Conservation (phyloP, 2,888 invertebrate genomes). For the Koerneria pararmatus region DNA sequence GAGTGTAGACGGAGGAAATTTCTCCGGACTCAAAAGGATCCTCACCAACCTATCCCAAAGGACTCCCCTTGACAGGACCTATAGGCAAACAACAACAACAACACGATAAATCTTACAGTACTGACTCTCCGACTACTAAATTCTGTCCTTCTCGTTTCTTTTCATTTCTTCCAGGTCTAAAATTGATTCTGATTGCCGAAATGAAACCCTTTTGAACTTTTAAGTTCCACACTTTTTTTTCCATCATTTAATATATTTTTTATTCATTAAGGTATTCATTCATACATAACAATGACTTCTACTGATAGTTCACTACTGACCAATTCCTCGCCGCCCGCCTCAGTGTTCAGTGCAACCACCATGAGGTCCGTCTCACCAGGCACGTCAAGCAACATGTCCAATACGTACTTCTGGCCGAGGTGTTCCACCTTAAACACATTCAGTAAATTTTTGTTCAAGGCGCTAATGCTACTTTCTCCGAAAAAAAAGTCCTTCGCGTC, state of each 20-base stretch:
- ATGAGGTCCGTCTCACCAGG: slow-evolving; percentile 40
- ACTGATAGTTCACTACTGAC: slow-evolving; percentile 24
- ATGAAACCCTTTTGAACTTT: not conserved
- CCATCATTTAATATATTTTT: no score
- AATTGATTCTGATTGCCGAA: no score
- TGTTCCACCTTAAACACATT: slow-evolving; percentile 26
- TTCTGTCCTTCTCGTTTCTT: not conserved
- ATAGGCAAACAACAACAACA: no score
- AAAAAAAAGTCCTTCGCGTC: no score
- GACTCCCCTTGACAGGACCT: no score
- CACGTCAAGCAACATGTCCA: slow-evolving; percentile 38
- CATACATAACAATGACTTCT: not conserved
- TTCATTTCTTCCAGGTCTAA: not conserved
- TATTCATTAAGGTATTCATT: no score
- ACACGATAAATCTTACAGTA: no score
- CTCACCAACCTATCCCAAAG: no score
- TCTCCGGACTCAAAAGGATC: no score
- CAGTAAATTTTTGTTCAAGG: not conserved
- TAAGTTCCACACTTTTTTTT: not conserved
- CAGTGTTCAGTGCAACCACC: slow-evolving; percentile 41
- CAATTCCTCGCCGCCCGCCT: slow-evolving; percentile 39
- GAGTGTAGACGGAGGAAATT: no score
- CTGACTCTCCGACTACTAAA: not conserved
- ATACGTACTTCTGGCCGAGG: slow-evolving; percentile 37
- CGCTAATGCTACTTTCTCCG: no score